A percentile compares a stretch with the other conserved stretches of the same genome.
These are phyloP conservation scores for Takifugu bimaculatus DNA, from an alignment of 2,113 vertebrate species.

Conservation along the genomic window DNA sequence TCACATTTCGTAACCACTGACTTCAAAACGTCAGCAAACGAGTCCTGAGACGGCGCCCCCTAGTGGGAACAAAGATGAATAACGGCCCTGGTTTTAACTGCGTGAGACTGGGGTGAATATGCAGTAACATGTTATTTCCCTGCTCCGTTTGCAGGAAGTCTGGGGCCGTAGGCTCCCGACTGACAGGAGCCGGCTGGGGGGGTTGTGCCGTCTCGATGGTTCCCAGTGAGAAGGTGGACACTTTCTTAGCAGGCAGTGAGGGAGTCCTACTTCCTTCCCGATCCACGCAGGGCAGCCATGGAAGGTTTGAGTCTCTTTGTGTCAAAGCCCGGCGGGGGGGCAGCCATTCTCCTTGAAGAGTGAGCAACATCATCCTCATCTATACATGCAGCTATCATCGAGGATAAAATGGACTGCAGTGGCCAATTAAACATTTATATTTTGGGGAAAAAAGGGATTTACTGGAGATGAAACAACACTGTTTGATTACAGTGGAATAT, in stretches of 20 bases:
- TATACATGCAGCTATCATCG: background rate
- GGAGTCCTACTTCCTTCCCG: slow-evolving; percentile 79
- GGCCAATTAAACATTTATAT: background rate
- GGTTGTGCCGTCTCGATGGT: slow-evolving; percentile 96
- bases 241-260: slow-evolving; percentile 83
- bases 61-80: no score
- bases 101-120: background rate
- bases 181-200: slow-evolving; percentile 97
- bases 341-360: slow-evolving; percentile 82
- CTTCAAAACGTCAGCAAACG: no score
- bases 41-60: no score
- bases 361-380: slow-evolving; percentile 34
- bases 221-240: slow-evolving; percentile 77
- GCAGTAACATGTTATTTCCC: slow-evolving; percentile 11
- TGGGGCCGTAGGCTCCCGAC: slow-evolving; percentile 88
- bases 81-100: no score
- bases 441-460: no score
- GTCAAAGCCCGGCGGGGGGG: slow-evolving; percentile 89
- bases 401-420: background rate
- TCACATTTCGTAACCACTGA: no score
- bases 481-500: slow-evolving; percentile 6
- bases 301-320: slow-evolving; percentile 85
- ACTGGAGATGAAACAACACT: no score
- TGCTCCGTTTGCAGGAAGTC: slow-evolving; percentile 76
- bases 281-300: slow-evolving; percentile 58